phyloP scores from a whole-genome alignment of 2,888 invertebrate genomes.

The Dryococelus australis region DNA sequence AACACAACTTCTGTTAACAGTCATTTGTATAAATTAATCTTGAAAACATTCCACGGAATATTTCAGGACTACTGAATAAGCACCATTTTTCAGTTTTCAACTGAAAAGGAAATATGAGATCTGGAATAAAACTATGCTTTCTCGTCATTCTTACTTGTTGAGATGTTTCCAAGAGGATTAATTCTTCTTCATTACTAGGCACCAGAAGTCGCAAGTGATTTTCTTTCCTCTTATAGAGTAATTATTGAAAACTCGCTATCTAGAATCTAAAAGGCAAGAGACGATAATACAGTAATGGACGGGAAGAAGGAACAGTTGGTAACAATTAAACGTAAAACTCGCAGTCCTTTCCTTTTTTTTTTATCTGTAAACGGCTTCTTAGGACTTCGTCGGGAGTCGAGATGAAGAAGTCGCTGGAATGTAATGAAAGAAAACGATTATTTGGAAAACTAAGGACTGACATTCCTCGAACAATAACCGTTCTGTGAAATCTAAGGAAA shows the following conservation, averaged over 20 bases:
- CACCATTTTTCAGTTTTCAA: not conserved
- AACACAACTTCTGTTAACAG: too few relatives aligned
- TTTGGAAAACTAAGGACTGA: not conserved
- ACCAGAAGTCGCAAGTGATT: not conserved
- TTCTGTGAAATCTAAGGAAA: not conserved
- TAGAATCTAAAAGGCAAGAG: not conserved
- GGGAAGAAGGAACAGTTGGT: not conserved
- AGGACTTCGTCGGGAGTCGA: not conserved
- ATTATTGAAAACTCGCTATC: not conserved
- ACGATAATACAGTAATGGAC: not conserved
- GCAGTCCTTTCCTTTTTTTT: not conserved
- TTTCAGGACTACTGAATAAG: not conserved
- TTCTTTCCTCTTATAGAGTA: not conserved
- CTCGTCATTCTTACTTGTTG: not conserved
- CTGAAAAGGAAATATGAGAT: too few relatives aligned
- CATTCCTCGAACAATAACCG: not conserved
- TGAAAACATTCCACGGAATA: too few relatives aligned
- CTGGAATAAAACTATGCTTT: not conserved
- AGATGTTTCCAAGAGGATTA: not conserved
- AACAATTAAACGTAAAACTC: not conserved
- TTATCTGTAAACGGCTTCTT: not conserved
- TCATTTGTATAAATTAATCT: too few relatives aligned
- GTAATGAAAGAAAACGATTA: constrained; percentile 8
- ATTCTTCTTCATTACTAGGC: not conserved
- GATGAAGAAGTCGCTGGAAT: not conserved